These are phyloP conservation scores for Drosophila ananassae DNA, from an alignment of 1,140 invertebrate species.

Conservation along the genomic window DNA sequence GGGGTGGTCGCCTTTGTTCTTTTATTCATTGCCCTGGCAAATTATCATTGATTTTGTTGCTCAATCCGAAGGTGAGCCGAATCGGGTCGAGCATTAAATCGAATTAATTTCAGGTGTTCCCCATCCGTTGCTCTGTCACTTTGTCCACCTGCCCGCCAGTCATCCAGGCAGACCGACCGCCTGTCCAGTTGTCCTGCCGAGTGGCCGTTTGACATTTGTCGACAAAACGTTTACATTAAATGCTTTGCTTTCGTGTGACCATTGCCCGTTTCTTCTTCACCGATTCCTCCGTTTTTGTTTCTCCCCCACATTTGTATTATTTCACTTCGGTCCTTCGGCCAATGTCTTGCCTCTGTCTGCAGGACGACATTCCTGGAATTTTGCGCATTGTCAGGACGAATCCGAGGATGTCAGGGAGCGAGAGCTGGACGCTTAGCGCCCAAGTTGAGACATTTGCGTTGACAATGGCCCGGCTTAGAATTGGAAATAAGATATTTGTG, in stretches of 20 bases:
- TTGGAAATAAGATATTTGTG: constrained; percentile 57
- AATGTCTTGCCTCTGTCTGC: constrained; percentile 53
- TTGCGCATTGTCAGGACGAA: constrained; percentile 59
- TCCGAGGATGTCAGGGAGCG: constrained; percentile 13
- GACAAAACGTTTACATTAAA: constrained; percentile 83
- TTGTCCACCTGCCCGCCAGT: not conserved
- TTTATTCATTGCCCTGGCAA: constrained; percentile 51
- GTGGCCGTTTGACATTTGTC: constrained; percentile 80
- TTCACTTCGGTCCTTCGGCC: constrained; percentile 15
- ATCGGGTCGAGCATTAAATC: constrained; percentile 66
- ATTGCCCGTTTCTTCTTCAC: constrained; percentile 48
- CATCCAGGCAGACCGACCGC: too few species aligned
- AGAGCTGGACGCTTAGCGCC: constrained; percentile 31
- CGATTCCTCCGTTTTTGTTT: constrained; percentile 25
- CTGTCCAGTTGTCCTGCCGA: constrained; percentile 25
- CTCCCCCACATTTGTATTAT: constrained; percentile 27
- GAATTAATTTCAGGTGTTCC: constrained; percentile 71
- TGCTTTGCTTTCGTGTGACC: constrained; percentile 73
- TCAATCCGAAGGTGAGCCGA: constrained; percentile 56
- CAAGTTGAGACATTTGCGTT: constrained; percentile 77
- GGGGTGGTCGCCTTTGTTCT: constrained; percentile 40
- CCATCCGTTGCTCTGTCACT: constrained; percentile 7
- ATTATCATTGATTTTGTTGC: constrained; percentile 76
- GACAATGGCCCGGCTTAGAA: constrained; percentile 66
- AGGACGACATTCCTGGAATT: constrained; percentile 72